Conservation (phyloP, 2,797 vertebrate genomes). For the Danio choprae region DNA sequence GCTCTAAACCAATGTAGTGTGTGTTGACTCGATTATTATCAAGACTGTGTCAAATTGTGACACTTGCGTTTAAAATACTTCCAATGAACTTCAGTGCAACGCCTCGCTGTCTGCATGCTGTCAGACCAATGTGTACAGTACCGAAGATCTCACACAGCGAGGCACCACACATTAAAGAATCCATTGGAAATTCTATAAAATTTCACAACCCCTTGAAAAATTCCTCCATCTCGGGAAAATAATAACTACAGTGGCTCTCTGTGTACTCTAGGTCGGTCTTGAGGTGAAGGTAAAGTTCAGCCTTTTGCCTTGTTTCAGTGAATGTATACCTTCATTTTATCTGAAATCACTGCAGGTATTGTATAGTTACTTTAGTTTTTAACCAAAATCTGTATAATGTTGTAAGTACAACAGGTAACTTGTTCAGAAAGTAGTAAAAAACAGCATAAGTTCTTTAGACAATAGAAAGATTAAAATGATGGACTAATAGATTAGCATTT, state of each 20-base stretch:
- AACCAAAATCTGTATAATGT: not conserved
- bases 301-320: constrained; percentile 4
- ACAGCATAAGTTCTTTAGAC: no score
- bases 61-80: constrained; percentile 70
- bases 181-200: constrained; percentile 43
- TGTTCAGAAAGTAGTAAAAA: no score
- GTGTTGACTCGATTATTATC: constrained; percentile 71
- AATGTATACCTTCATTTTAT: not conserved
- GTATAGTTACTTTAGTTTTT: not conserved
- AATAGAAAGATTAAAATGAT: no score
- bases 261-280: constrained; percentile 14
- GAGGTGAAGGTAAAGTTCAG: constrained; percentile 32
- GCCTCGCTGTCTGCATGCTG: constrained; percentile 50
- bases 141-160: constrained; percentile 40
- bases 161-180: constrained; percentile 47
- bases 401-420: not conserved
- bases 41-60: constrained; percentile 72
- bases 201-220: constrained; percentile 51
- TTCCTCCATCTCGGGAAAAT: constrained; percentile 42
- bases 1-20: constrained; percentile 67
- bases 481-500: no score
- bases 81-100: constrained; percentile 65
- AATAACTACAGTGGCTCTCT: constrained; percentile 13
- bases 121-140: constrained; percentile 39
- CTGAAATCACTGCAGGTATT: no score